Base-by-base conservation (phyloP, 1,140 invertebrate species). In the Lepidotrigona ventralis region DNA sequence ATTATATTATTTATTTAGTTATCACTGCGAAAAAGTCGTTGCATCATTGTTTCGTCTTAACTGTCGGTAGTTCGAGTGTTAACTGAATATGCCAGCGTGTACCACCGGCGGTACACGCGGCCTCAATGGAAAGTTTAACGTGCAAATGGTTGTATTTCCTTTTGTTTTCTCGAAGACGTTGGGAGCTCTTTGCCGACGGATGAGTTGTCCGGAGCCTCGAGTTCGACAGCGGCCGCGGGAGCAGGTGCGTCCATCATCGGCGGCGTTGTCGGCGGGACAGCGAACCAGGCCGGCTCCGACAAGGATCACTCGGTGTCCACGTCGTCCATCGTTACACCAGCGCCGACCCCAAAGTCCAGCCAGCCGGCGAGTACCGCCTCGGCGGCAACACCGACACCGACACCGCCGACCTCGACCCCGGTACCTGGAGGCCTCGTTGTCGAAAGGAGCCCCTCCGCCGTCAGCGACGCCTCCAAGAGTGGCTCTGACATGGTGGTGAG, bases 401-500 rank as follows among this genome's bases (percentile, higher is more conserved):
- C 92, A 79, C 77, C 85, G 53, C 83, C 88, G 78, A 85, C 91
- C 58, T 83, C 91, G 33, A 84, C 89, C 58, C 86, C 90, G 88
- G 85, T 91, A 73, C 90, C 92, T 86, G 83, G 93, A 90, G 81
- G 92, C 91, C 90, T 92, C 79, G 89, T 92, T 71, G 92, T 95
- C 86, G 95, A 96, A 90, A 94, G 96, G 85, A 96, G 96, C 86
- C 95, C 96, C 69, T 96, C 96, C 85, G 95, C 96, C 78, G 95
- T 96, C 87, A 97, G 96, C 93, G 96, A 97, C 93, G 95, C 96
- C 81, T 97, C 97, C 29, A 96, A 97, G 90, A 95, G 95, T 87
- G 95, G 95, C 89, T 96, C 96, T 86, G 97, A 98, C 93, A 95
- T 96, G 94, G 97, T 98, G 91, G 96, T 95, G 84, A 93, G 94